A percentile compares a stretch with the other conserved stretches of the same genome.
Evolutionary conservation across 2,888 invertebrate species (phyloP).

Genomic region (Ormyrus labotus): DNA sequence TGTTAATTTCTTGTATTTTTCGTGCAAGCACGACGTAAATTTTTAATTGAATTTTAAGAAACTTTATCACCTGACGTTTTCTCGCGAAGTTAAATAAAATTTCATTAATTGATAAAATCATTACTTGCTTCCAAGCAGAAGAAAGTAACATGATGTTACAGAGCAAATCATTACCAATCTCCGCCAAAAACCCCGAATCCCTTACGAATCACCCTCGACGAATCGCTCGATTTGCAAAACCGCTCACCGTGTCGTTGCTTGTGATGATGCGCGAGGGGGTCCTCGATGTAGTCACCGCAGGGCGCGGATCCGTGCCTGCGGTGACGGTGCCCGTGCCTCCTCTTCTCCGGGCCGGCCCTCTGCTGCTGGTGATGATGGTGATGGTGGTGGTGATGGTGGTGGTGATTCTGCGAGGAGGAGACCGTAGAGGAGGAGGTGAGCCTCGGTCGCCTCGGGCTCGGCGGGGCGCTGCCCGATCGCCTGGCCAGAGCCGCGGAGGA

Average conservation of each 20-base stretch:
- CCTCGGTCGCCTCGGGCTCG: constrained; percentile 75
- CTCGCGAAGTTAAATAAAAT: too few relatives aligned
- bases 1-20: too few relatives aligned
- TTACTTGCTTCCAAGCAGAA: too few relatives aligned
- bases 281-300: constrained; percentile 68
- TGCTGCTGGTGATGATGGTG: constrained; percentile 65
- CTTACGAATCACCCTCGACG: background rate
- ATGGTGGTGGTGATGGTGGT: constrained; percentile 66
- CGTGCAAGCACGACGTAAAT: too few relatives aligned
- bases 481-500: constrained; percentile 67
- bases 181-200: too few relatives aligned
- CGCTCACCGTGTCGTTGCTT: constrained; percentile 62
- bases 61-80: too few relatives aligned
- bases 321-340: constrained; percentile 63
- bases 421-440: constrained; percentile 75
- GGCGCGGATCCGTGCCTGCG: constrained; percentile 72
- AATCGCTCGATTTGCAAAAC: too few relatives aligned
- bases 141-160: too few relatives aligned
- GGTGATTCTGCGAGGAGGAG: constrained; percentile 74
- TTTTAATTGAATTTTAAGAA: too few relatives aligned
- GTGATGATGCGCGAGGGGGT: constrained; percentile 60
- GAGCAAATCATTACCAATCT: too few relatives aligned
- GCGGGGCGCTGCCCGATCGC: constrained; percentile 75
- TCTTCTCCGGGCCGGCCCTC: constrained; percentile 46
- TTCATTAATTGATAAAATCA: too few relatives aligned